Percentiles rank a stretch among this genome's conserved stretches.
Conservation (phyloP, 2,888 invertebrate genomes). For the Campoplex nolae region DNA sequence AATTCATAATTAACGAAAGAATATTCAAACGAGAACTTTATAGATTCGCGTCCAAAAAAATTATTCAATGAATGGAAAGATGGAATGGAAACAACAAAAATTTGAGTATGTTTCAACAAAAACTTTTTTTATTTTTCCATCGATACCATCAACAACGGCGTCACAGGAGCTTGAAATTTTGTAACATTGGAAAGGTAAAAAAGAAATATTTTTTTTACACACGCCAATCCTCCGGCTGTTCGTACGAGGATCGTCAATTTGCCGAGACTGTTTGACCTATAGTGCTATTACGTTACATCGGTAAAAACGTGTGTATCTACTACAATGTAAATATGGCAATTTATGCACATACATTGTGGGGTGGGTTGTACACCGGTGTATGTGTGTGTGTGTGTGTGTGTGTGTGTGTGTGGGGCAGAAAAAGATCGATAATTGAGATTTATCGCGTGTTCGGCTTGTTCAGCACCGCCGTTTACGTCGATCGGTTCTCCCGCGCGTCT, state of each 20-base stretch:
- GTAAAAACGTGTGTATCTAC: neutral
- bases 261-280: neutral
- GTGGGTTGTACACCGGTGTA: neutral
- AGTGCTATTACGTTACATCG: neutral
- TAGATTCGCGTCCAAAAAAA: neutral
- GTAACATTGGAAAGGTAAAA: constrained; percentile 13
- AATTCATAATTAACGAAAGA: neutral
- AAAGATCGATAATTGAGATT: constrained; percentile 78
- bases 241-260: constrained; percentile 12
- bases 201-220: constrained; percentile 27
- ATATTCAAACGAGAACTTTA: neutral
- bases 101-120: neutral
- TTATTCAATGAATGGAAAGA: neutral
- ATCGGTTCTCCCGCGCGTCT: constrained; percentile 47
- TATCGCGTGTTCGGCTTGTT: constrained; percentile 70
- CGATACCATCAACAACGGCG: neutral
- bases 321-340: constrained; percentile 18
- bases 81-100: neutral
- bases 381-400: neutral
- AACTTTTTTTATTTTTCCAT: neutral
- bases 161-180: neutral
- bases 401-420: constrained; percentile 55
- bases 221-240: constrained; percentile 21
- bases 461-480: constrained; percentile 61
- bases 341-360: neutral